phyloP scores from a whole-genome alignment of 92 coral and sea anemone genomes.

The Umimayanthus chanpuru region DNA sequence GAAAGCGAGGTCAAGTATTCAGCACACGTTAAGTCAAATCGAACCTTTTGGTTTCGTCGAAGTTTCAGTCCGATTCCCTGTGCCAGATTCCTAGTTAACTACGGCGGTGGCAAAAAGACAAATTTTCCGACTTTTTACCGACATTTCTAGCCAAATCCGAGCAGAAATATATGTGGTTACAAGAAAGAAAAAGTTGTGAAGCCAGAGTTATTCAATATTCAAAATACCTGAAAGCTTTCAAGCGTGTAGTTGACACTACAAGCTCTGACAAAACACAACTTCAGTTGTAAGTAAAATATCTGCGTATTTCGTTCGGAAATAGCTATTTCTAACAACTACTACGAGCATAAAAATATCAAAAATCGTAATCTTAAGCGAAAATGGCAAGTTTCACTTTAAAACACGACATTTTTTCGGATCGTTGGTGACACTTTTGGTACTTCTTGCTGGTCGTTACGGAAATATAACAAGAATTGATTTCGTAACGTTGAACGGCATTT shows the following conservation, averaged over 20 bases:
- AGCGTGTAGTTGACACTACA: slow-evolving; percentile 47
- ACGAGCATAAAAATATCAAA: neutral
- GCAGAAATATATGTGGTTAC: slow-evolving; percentile 22
- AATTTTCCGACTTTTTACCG: slow-evolving; percentile 2
- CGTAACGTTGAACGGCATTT: slow-evolving; percentile 35
- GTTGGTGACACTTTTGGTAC: slow-evolving; percentile 39
- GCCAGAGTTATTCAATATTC: slow-evolving; percentile 45
- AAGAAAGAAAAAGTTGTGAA: slow-evolving; percentile 42
- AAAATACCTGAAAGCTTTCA: slow-evolving; percentile 45
- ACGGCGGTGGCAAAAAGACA: neutral
- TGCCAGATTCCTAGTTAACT: neutral
- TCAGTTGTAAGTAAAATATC: slow-evolving; percentile 21
- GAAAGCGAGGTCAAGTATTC: slow-evolving; percentile 33
- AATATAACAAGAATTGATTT: slow-evolving; percentile 37
- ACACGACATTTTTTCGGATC: slow-evolving; percentile 17
- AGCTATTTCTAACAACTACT: neutral
- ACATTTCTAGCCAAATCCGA: slow-evolving; percentile 8
- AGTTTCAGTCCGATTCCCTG: neutral
- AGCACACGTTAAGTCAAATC: neutral
- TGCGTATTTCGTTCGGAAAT: slow-evolving; percentile 39
- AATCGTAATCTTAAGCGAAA: slow-evolving; percentile 1
- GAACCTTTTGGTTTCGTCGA: neutral
- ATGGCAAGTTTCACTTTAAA: neutral
- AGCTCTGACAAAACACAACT: slow-evolving; percentile 43
- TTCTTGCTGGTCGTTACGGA: slow-evolving; percentile 48